phyloP scores from a whole-genome alignment of 2,113 vertebrate species.

The Zosterops hypoxanthus region DNA sequence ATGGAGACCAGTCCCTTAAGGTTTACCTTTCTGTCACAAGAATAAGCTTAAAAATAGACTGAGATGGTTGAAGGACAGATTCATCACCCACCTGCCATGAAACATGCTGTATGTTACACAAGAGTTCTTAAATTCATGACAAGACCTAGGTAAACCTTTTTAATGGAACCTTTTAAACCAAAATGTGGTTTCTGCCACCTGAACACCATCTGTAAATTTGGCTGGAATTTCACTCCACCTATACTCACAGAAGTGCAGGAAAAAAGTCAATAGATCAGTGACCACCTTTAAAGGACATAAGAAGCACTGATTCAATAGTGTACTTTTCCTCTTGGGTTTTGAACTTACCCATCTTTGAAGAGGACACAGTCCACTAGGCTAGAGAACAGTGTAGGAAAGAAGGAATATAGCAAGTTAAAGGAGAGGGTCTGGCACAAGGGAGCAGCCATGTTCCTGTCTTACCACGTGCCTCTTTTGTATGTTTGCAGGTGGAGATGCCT shows the following conservation, averaged over 20 bases:
- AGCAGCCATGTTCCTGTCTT: neutral
- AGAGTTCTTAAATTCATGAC: neutral
- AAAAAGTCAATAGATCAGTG: neutral
- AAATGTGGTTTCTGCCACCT: neutral
- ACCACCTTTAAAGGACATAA: neutral
- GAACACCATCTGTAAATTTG: neutral
- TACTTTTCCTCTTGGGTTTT: neutral
- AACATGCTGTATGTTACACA: neutral
- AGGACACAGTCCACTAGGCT: neutral
- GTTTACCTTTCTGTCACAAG: neutral
- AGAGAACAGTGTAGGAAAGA: neutral
- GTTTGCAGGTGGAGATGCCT: neutral
- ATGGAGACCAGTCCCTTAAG: neutral
- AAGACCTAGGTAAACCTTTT: neutral
- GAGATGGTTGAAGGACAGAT: neutral
- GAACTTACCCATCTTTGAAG: neutral
- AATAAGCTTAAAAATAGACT: neutral
- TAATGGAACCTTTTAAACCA: neutral
- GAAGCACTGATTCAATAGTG: neutral
- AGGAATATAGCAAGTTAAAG: neutral
- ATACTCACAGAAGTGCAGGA: neutral
- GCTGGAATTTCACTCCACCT: neutral
- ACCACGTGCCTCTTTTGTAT: neutral
- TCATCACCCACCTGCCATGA: neutral
- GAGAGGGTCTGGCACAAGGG: neutral